Evolutionary conservation across 2,888 invertebrate genomes (phyloP).

Genomic region (Tetheella fluctuosa): DNA sequence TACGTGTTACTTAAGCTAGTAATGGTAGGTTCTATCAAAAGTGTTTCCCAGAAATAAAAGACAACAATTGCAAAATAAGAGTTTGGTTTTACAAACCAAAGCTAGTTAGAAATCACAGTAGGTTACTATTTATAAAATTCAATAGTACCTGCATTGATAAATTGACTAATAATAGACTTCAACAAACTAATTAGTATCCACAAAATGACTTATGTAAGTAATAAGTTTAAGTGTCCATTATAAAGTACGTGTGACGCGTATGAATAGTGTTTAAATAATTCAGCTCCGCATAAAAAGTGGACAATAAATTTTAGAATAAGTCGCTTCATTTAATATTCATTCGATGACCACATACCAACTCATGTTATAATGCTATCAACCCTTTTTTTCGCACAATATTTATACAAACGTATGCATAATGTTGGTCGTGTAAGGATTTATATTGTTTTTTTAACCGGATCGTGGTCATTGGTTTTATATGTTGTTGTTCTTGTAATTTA

Average conservation of each 20-base stretch:
- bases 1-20: too few species aligned
- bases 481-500: background rate
- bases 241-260: slow-evolving; percentile 35
- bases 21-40: too few species aligned
- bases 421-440: slow-evolving; percentile 5
- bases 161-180: background rate
- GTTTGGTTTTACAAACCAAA: too few species aligned
- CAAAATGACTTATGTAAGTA: slow-evolving; percentile 16
- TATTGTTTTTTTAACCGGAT: background rate
- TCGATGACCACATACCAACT: slow-evolving; percentile 16
- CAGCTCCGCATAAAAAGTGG: slow-evolving; percentile 23
- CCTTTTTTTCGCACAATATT: slow-evolving; percentile 43
- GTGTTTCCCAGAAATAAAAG: too few species aligned
- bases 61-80: too few species aligned
- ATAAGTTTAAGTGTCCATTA: slow-evolving; percentile 29
- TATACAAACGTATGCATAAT: slow-evolving; percentile 39
- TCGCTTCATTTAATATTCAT: slow-evolving; percentile 39
- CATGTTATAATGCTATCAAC: slow-evolving; percentile 21
- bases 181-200: background rate
- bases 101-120: too few species aligned
- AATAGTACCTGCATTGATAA: background rate
- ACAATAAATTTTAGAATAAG: slow-evolving; percentile 34
- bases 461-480: background rate
- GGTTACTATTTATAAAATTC: background rate
- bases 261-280: slow-evolving; percentile 32